Evolutionary conservation across 64 coral and sea anemone genomes (phyloP).

Genomic region (Trachythela sp.): DNA sequence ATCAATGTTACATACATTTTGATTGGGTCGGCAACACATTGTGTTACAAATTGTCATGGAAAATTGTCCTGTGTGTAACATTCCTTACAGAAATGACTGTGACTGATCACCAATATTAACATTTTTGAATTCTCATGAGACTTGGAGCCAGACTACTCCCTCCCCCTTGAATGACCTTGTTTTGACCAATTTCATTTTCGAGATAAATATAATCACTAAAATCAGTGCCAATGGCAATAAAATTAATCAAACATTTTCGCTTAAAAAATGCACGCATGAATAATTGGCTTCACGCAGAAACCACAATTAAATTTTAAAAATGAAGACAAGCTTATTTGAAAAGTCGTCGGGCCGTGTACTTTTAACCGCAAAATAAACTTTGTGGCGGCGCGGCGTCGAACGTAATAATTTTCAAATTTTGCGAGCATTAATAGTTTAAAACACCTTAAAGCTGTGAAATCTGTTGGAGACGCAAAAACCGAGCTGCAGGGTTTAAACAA

Average conservation of each 20-base stretch:
- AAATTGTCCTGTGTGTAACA: too few species aligned
- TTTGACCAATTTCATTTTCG: too few species aligned
- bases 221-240: background rate
- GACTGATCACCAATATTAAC: too few species aligned
- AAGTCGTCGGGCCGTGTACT: background rate
- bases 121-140: too few species aligned
- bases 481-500: background rate
- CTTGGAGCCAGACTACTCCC: too few species aligned
- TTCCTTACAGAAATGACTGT: too few species aligned
- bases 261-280: background rate
- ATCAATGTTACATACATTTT: too few species aligned
- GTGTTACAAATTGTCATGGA: too few species aligned
- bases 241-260: background rate
- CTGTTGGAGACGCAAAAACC: background rate
- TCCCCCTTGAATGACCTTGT: too few species aligned
- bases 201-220: too few species aligned
- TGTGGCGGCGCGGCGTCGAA: background rate
- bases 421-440: background rate
- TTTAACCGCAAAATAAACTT: background rate
- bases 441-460: background rate
- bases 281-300: background rate
- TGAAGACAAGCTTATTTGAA: background rate
- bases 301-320: background rate
- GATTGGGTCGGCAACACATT: too few species aligned
- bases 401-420: too few species aligned